Percentiles rank a stretch among this genome's conserved stretches.
Conservation (phyloP, 1,140 invertebrate genomes). For the Magallana ariakensis region DNA sequence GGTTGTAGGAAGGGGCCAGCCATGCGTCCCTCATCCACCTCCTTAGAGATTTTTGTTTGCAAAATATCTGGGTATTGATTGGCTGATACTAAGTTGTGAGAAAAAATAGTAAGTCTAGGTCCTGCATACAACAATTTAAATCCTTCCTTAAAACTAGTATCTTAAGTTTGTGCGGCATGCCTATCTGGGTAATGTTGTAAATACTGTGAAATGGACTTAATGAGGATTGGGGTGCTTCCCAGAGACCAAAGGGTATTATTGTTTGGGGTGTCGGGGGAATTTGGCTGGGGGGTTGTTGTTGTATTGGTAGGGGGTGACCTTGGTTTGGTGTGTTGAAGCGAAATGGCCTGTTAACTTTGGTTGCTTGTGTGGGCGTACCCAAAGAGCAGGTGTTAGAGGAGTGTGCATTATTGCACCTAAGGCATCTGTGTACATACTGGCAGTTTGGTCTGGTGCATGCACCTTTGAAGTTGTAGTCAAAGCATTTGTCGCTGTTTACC, state of each 20-base stretch:
- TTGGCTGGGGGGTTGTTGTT: too few species aligned
- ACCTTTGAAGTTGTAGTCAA: conserved; percentile 42
- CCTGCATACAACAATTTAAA: conserved; percentile 44
- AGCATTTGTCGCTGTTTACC: background rate
- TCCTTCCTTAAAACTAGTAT: conserved; percentile 26
- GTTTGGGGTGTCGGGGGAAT: too few species aligned
- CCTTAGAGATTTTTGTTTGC: background rate
- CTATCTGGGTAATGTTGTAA: conserved; percentile 41
- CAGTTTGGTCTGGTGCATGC: conserved; percentile 9
- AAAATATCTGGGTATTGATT: background rate
- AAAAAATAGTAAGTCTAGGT: background rate
- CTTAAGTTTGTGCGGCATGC: background rate
- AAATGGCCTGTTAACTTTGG: background rate
- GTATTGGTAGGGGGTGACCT: too few species aligned
- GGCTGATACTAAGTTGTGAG: conserved; percentile 40
- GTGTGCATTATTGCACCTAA: conserved; percentile 14
- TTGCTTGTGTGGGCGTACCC: background rate
- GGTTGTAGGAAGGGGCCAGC: conserved; percentile 22
- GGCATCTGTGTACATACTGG: conserved; percentile 17
- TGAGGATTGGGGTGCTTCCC: conserved; percentile 14
- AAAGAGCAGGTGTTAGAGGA: background rate
- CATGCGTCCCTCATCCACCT: conserved; percentile 33
- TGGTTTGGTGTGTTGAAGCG: too few species aligned
- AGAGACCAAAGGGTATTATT: background rate
- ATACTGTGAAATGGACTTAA: background rate